Evolutionary conservation across 2,888 invertebrate genomes (phyloP).

Genomic region (Alloscopus bannaensis): DNA sequence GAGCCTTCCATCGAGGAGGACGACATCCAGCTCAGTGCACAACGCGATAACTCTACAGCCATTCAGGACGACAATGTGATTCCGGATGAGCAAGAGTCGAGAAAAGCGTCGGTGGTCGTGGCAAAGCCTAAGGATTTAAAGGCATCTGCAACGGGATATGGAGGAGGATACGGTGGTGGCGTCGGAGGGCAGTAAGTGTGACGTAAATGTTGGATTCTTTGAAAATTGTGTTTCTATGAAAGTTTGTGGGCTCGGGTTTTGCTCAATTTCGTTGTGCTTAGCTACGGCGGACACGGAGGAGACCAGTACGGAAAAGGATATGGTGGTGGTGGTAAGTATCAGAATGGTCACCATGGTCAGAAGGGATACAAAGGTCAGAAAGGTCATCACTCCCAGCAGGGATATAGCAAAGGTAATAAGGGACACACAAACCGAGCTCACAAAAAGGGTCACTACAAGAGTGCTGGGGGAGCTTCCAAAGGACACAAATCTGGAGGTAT

Average conservation of each 20-base stretch:
- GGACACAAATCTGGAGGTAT: conserved; percentile 67
- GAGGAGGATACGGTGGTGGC: conserved; percentile 20
- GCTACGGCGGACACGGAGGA: conserved; percentile 44
- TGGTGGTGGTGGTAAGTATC: conserved; percentile 47
- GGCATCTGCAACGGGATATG: conserved; percentile 66
- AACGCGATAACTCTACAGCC: conserved; percentile 1
- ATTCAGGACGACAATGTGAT: conserved; percentile 20
- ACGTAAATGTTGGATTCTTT: neutral
- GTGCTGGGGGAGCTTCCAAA: conserved; percentile 67
- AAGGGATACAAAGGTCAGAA: conserved; percentile 48
- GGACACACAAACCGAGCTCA: conserved; percentile 70
- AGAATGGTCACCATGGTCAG: conserved; percentile 66
- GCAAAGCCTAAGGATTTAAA: conserved; percentile 60
- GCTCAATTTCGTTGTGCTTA: conserved; percentile 9
- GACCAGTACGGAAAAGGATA: conserved; percentile 57
- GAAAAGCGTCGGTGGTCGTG: conserved; percentile 40
- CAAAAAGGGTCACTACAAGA: conserved; percentile 70
- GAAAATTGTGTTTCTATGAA: neutral
- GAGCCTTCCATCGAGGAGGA: conserved; percentile 52
- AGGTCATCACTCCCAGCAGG: conserved; percentile 61
- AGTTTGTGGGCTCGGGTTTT: neutral
- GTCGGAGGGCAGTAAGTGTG: conserved; percentile 43
- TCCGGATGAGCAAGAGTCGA: conserved; percentile 59
- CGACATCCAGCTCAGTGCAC: conserved; percentile 24
- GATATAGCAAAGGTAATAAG: conserved; percentile 65